A percentile compares a stretch with the other conserved stretches of the same genome.
Conservation (phyloP, 2,888 invertebrate genomes). For the Hymenopus coronatus region DNA sequence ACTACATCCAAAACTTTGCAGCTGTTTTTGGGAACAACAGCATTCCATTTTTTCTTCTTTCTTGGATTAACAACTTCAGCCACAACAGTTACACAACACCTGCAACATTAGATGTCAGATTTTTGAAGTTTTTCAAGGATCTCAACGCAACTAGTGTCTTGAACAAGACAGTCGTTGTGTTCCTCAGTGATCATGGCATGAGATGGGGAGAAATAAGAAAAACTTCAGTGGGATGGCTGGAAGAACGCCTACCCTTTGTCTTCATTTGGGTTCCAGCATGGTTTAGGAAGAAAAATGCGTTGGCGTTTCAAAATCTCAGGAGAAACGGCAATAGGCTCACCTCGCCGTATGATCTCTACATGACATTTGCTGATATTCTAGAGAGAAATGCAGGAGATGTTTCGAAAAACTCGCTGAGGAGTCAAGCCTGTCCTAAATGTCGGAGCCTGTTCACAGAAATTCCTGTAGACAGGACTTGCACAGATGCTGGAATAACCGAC, state of each 20-base stretch:
- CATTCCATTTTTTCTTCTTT: constrained; percentile 29
- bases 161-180: constrained; percentile 35
- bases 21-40: constrained; percentile 1
- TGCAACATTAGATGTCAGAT: constrained; percentile 10
- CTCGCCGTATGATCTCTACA: constrained; percentile 39
- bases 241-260: constrained; percentile 40
- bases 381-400: background rate
- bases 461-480: constrained; percentile 15
- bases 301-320: constrained; percentile 34
- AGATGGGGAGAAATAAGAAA: constrained; percentile 38
- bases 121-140: constrained; percentile 21
- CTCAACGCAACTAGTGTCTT: constrained; percentile 28
- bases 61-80: constrained; percentile 30
- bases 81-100: constrained; percentile 27
- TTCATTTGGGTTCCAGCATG: constrained; percentile 37
- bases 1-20: constrained; percentile 29
- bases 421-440: constrained; percentile 12
- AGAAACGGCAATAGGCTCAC: constrained; percentile 36
- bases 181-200: constrained; percentile 37
- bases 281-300: constrained; percentile 29
- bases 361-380: constrained; percentile 30
- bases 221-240: constrained; percentile 39
- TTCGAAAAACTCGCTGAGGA: background rate
- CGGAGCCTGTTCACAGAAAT: constrained; percentile 21
- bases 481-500: constrained; percentile 23